Base-by-base conservation (phyloP, 1,140 invertebrate species). In the Drosophila melanogaster region DNA sequence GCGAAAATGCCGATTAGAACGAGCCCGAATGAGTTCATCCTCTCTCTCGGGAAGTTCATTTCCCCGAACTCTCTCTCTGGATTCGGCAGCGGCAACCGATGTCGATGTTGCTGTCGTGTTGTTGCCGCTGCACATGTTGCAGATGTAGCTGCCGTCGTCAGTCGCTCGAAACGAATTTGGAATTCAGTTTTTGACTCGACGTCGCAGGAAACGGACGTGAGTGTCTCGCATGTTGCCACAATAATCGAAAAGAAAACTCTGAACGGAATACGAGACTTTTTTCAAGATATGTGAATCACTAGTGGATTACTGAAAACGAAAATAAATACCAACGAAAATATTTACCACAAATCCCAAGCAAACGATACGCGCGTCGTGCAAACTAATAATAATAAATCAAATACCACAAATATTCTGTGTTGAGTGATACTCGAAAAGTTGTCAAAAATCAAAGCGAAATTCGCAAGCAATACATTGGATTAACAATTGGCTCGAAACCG, bases 171-270 rank as follows among this genome's bases (percentile, higher is more conserved):
- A 44, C 43, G 37, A 62, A 43, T 57, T 80, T 78, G 47, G 77
- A 61, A 58, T 79, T 87, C 83, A 87, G 85, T 84, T 89, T 84
- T 71, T 76, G 73, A 84, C 69, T 80, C 77, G 80, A 53, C 54
- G 85, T 78, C 77, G 66, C 60, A 65, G 69, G 64, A n/a, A 69
- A 61, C 64, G 62, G 84, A 89, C 77, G 84, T 89, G 84, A 80
- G 64, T 51, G 62, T 66, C 65, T 89, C 71, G 83, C 76, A 79
- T 67, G 51, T 62, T 60, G 38, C 58, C 74, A 26, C 22, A 53
- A 37, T 44, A 54, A 58, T 57, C 65, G 77, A 60, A 61, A 50
- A 49, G 61, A 57, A 54, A 72, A 58, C 53, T 47, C 51, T 38
- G 38, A 57, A 74, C 70, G 59, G 60, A 86, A 78, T 86, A 85